Base-by-base conservation (phyloP, 2,888 invertebrate species). In the Cataglyphis albicans region DNA sequence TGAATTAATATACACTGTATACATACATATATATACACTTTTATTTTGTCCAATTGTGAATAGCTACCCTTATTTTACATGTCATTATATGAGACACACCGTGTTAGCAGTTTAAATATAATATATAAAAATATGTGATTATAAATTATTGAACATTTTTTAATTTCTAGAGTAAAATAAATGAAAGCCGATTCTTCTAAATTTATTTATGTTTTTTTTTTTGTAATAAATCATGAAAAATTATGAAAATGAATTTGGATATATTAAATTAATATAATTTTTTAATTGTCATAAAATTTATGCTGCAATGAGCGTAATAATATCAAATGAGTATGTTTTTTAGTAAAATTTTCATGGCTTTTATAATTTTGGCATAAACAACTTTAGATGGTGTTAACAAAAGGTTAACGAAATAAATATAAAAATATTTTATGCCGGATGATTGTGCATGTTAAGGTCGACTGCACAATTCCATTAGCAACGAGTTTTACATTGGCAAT, bases 391-490 rank as follows among this genome's bases (percentile, higher is more conserved):
- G 48, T 64, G 61, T 38, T 74, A 74, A 74, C 44, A 21, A 64
- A 78, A 78, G 70, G 38, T 68, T 78, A 68, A 78, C 72, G 25
- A 61, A 59, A 78, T 78, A 59, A 78, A 78, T 44, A 25, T 78
- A 70, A 70, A 78, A 78, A 78, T 78, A 72, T 78, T 70, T 72
- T 70, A 78, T 48, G 18, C 70, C 44, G 44, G 18, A 78, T 44
- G 78, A 70, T 78, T 70, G 78, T 25, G 59, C 78, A 68, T 3
- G 78, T 59, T 78, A 78, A 78, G 72, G 78, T 72, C 78, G 78
- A 78, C 61, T 78, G 78, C 70, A 78, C 78, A 78, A 78, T 70
- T 78, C 72, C 78, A 78, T 78, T 78, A 78, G 32, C 72, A 18
- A 41, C 29, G 67, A 76, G 70, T 78, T 78, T 78, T 78, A 72